Base-by-base conservation (phyloP, 2,113 vertebrate genomes). In the Eupsittula cactorum region DNA sequence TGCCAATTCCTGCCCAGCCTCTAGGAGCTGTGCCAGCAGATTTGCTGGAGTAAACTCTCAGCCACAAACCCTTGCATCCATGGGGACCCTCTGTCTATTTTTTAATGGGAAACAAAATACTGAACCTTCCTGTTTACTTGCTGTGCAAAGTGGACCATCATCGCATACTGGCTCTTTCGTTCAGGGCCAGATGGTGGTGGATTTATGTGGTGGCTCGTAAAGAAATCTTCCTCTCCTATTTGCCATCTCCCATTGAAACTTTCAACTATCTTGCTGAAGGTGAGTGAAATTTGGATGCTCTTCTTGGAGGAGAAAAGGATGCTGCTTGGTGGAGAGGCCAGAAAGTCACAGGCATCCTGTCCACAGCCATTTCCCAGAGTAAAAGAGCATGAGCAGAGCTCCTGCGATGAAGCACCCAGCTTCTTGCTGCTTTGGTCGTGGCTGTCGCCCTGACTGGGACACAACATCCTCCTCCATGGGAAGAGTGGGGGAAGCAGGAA, bases 41-140 rank as follows among this genome's bases (percentile, higher is more conserved):
- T 88, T 75, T 81, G 42, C 84, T 87, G 74, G 70, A 89, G 87
- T 75, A 74, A 95, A 79, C 68, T 82, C 78, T 17, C 55, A 64
- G 41, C 71, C 3, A 3, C 68, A 88, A 88, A 70, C 74, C 73
- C 46, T 88, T 53, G n/a, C 33, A 42, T 88, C 73, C 65, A 23
- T 27, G 46, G 57, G 55, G 50, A 57, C 39, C 33, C 29, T 81
- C 70, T 80, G 62, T 68, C 24, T 82, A 50, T 52, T 86, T 88
- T 87, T 60, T 29, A 82, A 62, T 79, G 37, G 0, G 0, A 91
- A 86, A 81, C 81, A 82, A 94, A 95, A 82, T 41, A 47, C 9
- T 27, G 52, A 19, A 52, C 80, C 79, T 94, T 93, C 82, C 90
- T 90, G 92, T 90, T 95, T 93, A 92, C 50, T 62, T 47, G 16